Percentiles rank a stretch among this genome's conserved stretches.
phyloP scores from a whole-genome alignment of 2,888 invertebrate genomes.

The Arge pagana region DNA sequence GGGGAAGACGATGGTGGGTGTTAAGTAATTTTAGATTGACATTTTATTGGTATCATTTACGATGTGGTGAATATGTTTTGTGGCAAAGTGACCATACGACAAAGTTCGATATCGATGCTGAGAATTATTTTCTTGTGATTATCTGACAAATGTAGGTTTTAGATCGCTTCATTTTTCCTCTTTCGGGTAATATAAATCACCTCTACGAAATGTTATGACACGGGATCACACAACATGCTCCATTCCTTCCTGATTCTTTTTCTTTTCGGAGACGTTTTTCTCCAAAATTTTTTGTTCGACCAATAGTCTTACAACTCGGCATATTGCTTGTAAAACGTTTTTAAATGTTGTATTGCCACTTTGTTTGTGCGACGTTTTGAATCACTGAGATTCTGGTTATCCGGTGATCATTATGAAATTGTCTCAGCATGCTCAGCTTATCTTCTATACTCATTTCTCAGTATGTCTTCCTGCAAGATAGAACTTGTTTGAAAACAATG shows the following conservation, averaged over 20 bases:
- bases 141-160: no score
- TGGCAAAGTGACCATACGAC: constrained; percentile 11
- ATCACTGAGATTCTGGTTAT: neutral
- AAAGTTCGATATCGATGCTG: constrained; percentile 63
- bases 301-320: neutral
- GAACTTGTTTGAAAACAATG: no score
- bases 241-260: no score
- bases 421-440: constrained; percentile 18
- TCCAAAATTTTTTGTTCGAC: no score
- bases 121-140: constrained; percentile 27
- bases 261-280: no score
- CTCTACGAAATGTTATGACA: no score
- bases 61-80: neutral
- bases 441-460: no score
- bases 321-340: neutral
- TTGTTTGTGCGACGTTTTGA: neutral
- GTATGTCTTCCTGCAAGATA: no score
- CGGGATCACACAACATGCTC: no score
- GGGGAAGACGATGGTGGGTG: constrained; percentile 73
- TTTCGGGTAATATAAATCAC: no score
- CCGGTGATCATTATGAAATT: constrained; percentile 5
- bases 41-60: constrained; percentile 6
- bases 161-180: no score
- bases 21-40: constrained; percentile 29
- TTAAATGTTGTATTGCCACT: constrained; percentile 7